Base-by-base conservation (phyloP, 2,888 invertebrate genomes). In the Clepsis dumicolana region DNA sequence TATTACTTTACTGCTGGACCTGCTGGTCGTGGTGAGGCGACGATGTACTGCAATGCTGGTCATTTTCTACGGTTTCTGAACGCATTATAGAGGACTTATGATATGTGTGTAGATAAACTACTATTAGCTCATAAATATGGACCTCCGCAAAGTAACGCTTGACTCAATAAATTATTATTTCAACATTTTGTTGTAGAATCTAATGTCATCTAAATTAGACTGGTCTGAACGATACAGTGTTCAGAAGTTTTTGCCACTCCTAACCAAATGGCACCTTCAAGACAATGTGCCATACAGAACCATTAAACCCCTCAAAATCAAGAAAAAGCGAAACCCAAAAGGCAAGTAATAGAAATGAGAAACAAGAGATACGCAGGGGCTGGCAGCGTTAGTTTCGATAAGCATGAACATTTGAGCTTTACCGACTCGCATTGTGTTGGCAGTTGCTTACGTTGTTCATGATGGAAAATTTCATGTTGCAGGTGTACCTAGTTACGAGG, bases 201-300 rank as follows among this genome's bases (percentile, higher is more conserved):
- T 96, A 73, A 95, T 97, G 87, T 92, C 93, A 0, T 91, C 90
- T 68, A 95, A 96, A 76, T 83, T 97, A 62, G 94, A 94, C 73
- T 98, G 98, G 98, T 94, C 96, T 2, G 95, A 96, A 79, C 93
- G 95, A 32, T 97, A 97, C 82, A 94, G 96, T 44, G 96, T 97
- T 72, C 95, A 96, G 77, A 97, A 97, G 84, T 95, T 97, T 74
- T 90, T 97, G 67, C 97, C 97, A 0, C 82, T 98, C 52, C 82
- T 96, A 24, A 97, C 97, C 0, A 94, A 97, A 74, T 97, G 97
- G 97, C 96, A 97, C 79, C 86, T 96, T 27, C 83, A 94, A 71
- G 91, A 88, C n/a, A 70, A 79, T 16, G 85, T 92, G 1, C 77
- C 84, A 4, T 77, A 77, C 66, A 85, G 83, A 71, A 88, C 90